phyloP scores from a whole-genome alignment of 1,140 invertebrate species.

The Brevipalpus yothersi region DNA sequence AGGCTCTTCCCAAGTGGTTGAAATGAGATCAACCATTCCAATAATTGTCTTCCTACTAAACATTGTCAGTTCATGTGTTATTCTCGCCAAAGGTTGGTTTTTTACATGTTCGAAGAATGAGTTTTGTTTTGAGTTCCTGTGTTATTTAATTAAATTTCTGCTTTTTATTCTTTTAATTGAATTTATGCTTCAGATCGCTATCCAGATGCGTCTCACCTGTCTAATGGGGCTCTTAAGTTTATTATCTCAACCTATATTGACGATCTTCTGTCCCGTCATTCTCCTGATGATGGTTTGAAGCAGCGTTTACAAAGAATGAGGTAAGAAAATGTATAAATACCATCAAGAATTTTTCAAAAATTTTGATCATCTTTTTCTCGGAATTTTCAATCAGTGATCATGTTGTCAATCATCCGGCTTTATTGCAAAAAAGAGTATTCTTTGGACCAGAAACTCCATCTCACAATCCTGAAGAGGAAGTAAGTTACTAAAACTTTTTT shows the following conservation, averaged over 20 bases:
- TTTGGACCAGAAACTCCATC: constrained; percentile 11
- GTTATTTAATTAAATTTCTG: background rate
- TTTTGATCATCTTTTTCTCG: background rate
- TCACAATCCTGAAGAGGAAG: constrained; percentile 8
- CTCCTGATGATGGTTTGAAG: background rate
- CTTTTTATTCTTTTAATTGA: background rate
- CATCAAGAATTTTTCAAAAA: too few species aligned
- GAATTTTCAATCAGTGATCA: constrained; percentile 5
- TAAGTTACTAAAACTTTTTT: background rate
- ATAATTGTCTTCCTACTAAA: too few species aligned
- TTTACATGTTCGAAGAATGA: background rate
- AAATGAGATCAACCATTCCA: too few species aligned
- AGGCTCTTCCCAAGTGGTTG: too few species aligned
- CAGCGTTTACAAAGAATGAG: background rate
- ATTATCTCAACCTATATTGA: constrained; percentile 7
- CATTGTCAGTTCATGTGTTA: too few species aligned
- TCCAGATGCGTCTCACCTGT: background rate
- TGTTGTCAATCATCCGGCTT: constrained; percentile 12
- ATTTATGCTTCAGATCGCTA: background rate
- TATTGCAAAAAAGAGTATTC: constrained; percentile 13
- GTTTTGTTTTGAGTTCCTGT: background rate
- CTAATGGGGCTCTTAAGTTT: constrained; percentile 20
- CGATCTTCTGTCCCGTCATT: background rate
- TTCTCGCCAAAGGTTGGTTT: too few species aligned
- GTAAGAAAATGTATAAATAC: constrained; percentile 1